Evolutionary conservation across 2,888 invertebrate species (phyloP).

Genomic region (Yponomeuta plumbellus): DNA sequence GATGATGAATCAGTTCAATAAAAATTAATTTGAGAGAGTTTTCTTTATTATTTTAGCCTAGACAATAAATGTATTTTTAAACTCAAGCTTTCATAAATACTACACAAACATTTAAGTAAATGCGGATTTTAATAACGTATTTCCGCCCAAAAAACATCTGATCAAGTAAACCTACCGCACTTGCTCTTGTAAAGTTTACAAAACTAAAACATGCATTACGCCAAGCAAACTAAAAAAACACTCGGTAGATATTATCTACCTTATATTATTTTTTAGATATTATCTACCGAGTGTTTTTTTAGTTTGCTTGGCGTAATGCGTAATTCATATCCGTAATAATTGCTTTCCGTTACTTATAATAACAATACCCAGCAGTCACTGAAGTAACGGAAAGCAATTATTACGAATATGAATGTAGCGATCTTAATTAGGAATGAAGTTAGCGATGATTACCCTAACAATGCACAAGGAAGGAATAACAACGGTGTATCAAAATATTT

Average conservation of each 20-base stretch:
- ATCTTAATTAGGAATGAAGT: not conserved
- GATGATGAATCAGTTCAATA: slow-evolving; percentile 4
- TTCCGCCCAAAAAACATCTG: too few species aligned
- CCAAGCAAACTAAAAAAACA: too few species aligned
- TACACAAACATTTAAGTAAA: not conserved
- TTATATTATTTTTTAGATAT: too few species aligned
- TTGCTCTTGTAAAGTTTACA: too few species aligned
- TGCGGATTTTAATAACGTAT: not conserved
- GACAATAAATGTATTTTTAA: not conserved
- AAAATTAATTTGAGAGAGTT: not conserved
- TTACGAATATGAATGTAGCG: not conserved
- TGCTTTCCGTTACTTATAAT: not conserved
- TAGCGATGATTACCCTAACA: not conserved
- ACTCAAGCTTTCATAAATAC: not conserved
- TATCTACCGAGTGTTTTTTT: too few species aligned
- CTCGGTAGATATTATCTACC: too few species aligned
- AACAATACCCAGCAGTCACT: not conserved
- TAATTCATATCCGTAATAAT: not conserved
- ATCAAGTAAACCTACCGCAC: too few species aligned
- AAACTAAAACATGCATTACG: too few species aligned
- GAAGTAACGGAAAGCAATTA: not conserved
- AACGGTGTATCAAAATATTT: not conserved
- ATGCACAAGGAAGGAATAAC: not conserved
- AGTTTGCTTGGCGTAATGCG: too few species aligned
- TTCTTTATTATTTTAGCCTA: not conserved